These are phyloP conservation scores for Panulirus ornatus DNA, from an alignment of 1,140 invertebrate genomes.

Conservation along the genomic window DNA sequence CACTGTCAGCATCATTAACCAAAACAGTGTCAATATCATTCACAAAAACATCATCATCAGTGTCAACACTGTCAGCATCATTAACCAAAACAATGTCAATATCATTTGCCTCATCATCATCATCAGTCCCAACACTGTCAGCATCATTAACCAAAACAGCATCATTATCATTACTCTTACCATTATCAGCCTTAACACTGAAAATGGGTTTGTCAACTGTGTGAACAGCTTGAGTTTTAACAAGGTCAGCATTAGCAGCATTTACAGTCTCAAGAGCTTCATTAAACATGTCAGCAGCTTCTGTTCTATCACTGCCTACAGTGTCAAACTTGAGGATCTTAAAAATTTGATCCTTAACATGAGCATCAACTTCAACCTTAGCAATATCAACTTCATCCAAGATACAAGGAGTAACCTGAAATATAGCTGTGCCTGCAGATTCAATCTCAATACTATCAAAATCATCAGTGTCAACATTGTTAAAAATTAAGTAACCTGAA, in stretches of 20 bases:
- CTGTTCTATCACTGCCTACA: neutral
- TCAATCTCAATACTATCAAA: too few relatives aligned
- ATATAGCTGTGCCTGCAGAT: too few relatives aligned
- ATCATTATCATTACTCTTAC: neutral
- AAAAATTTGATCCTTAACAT: too few relatives aligned
- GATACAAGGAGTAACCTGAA: too few relatives aligned
- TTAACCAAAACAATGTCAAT: too few relatives aligned
- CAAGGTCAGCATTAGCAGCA: too few relatives aligned
- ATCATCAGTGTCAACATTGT: neutral
- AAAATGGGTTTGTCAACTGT: too few relatives aligned
- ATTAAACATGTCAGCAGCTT: neutral
- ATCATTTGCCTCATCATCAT: conserved; percentile 2
- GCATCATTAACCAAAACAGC: neutral
- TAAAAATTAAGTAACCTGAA: too few relatives aligned
- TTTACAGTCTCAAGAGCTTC: neutral
- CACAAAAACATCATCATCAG: neutral
- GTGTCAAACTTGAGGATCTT: too few relatives aligned
- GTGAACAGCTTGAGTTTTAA: too few relatives aligned
- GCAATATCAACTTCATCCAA: neutral
- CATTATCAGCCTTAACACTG: neutral
- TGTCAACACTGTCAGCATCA: neutral
- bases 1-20: neutral
- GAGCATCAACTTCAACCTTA: neutral
- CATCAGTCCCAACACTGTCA: neutral
- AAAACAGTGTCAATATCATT: neutral